Conservation (phyloP, 2,888 invertebrate genomes). For the Stegophylla sp. region DNA sequence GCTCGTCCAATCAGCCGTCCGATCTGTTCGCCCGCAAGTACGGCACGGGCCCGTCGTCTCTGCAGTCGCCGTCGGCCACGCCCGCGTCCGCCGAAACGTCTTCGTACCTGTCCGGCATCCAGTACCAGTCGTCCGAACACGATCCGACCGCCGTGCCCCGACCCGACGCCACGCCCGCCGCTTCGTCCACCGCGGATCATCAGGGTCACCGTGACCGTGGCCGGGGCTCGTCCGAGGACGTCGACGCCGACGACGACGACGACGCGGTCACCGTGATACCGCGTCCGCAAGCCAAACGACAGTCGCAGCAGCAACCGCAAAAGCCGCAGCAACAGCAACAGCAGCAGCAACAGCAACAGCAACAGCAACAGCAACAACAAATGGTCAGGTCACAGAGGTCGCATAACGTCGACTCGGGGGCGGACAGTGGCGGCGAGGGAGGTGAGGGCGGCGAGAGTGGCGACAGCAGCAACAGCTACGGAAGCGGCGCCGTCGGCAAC, state of each 20-base stretch:
- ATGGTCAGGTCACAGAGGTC: not conserved
- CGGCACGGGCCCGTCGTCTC: not conserved
- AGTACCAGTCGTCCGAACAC: slow-evolving; percentile 24
- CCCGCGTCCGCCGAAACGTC: slow-evolving; percentile 13
- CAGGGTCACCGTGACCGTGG: too few relatives aligned
- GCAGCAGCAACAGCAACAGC: not conserved
- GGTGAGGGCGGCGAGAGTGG: not conserved
- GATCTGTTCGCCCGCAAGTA: too few relatives aligned
- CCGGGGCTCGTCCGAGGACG: not conserved
- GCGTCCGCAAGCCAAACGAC: too few relatives aligned
- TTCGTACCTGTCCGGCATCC: slow-evolving; percentile 1
- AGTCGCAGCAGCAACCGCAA: too few relatives aligned
- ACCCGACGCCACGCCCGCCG: slow-evolving; percentile 11
- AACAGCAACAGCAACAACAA: not conserved
- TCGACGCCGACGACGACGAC: not conserved
- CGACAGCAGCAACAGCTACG: too few relatives aligned
- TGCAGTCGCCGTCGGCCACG: not conserved
- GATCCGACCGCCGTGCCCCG: not conserved
- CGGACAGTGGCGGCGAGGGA: not conserved
- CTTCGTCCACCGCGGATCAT: too few relatives aligned
- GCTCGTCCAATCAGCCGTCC: too few relatives aligned
- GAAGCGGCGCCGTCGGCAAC: not conserved
- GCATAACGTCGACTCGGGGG: not conserved
- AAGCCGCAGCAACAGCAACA: not conserved
- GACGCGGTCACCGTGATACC: too few relatives aligned